phyloP scores from a whole-genome alignment of 1,140 invertebrate species.

The Musca domestica region DNA sequence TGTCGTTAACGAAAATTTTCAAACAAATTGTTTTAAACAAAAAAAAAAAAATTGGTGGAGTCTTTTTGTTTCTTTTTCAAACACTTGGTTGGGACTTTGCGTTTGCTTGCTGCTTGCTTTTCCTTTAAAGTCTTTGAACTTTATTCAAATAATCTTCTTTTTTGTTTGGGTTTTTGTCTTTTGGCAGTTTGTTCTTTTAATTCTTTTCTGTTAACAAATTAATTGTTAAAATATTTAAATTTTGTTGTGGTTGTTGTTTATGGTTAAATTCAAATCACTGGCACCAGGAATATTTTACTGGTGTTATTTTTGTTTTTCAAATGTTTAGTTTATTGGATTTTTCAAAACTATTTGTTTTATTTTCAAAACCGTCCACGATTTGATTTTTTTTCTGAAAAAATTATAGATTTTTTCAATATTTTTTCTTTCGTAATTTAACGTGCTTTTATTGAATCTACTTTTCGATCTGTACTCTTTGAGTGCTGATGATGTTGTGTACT shows the following conservation, averaged over 20 bases:
- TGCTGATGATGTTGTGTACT: conserved; percentile 53
- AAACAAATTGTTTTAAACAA: conserved; percentile 30
- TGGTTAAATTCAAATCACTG: background rate
- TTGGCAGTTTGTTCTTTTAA: conserved; percentile 1
- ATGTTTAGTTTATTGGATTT: background rate
- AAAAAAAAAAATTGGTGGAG: too few relatives aligned
- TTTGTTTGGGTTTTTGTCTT: conserved; percentile 1
- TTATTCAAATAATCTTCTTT: background rate
- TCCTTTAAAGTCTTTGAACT: conserved; percentile 18
- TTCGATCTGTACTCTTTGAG: conserved; percentile 36
- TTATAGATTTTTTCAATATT: background rate
- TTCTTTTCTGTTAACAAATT: conserved; percentile 17
- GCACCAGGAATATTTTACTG: background rate
- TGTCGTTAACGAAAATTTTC: conserved; percentile 27
- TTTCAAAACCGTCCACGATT: background rate
- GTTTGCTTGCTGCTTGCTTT: background rate
- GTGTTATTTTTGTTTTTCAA: conserved; percentile 13
- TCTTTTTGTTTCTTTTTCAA: conserved; percentile 25
- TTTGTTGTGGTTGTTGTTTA: background rate
- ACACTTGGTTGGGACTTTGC: background rate
- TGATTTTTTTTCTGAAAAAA: background rate
- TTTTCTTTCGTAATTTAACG: background rate
- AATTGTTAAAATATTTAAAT: background rate
- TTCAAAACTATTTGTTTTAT: conserved; percentile 9
- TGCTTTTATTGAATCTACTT: background rate